Base-by-base conservation (phyloP, 1,140 invertebrate species). In the Araneus ventricosus region DNA sequence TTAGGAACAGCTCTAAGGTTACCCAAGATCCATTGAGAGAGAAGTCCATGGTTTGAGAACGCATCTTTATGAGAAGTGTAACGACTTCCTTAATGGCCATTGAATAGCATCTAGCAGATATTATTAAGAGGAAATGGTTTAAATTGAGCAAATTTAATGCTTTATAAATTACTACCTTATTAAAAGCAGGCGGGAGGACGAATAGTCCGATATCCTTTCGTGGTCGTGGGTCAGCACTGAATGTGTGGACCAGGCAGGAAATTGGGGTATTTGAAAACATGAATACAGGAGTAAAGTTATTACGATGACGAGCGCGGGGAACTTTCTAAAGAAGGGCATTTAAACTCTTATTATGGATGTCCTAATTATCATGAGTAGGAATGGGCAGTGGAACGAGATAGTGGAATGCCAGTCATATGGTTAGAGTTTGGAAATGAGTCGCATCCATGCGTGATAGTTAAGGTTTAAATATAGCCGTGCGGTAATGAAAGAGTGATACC, bases 161-260 rank as follows among this genome's bases (percentile, higher is more conserved):
- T 88, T 88, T 88, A 88, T 88, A 88, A 88, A 88, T 88, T 88
- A 88, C 86, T 88, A 88, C 4, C 86, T 59, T 70, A 88, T 70
- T 86, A 86, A 86, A 86, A 86, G 84, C 52, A 59, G 20, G 14
- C 17, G 30, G 30, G 20, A 7, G 84, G 52, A 86, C 84, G 27
- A 86, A 86, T 37, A 27, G 52, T 17, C 52, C 52, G 52, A 57
- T 86, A 59, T 41, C 30, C 52, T 86, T 61, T 52, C 20, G 52
- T 34, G 63, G 27, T 75, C 30, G 30, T 34, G 17, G 70, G 34
- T 75, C 70, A 75, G 70, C 27, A 75, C 14, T 34, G 20, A 34
- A 34, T 75, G 34, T 34, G 3, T 20, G 27, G 70, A 22, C 27
- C 5, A 20, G 20, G 6, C 37, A n/a, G 80, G 80, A 84, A 84